Evolutionary conservation across 2,113 vertebrate species (phyloP).

Genomic region (Cettia cetti): DNA sequence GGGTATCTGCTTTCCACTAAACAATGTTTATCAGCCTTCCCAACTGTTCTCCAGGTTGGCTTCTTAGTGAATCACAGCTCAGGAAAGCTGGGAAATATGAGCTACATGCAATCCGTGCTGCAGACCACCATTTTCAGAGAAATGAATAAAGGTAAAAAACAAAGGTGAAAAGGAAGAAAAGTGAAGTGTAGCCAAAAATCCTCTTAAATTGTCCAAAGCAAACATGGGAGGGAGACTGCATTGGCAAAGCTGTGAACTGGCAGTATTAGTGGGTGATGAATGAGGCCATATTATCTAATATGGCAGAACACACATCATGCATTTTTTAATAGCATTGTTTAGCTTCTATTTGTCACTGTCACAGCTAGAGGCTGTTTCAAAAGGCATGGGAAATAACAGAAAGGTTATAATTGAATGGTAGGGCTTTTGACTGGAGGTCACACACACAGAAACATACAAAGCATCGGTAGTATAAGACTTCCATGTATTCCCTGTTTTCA

Average conservation of each 20-base stretch:
- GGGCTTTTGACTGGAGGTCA: neutral
- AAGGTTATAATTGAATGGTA: neutral
- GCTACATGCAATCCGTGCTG: neutral
- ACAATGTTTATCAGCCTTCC: neutral
- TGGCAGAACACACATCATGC: neutral
- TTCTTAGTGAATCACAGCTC: neutral
- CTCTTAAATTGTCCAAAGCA: neutral
- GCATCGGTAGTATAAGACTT: neutral
- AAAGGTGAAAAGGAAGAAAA: neutral
- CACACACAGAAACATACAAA: neutral
- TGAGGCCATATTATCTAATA: neutral
- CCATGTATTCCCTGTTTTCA: neutral
- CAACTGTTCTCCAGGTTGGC: neutral
- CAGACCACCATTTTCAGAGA: neutral
- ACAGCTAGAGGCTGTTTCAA: neutral
- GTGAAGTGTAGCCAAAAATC: neutral
- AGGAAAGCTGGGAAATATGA: neutral
- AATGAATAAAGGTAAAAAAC: neutral
- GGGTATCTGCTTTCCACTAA: neutral
- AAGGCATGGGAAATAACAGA: neutral
- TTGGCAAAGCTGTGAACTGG: neutral
- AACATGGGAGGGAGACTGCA: neutral
- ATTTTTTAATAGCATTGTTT: constrained; percentile 31
- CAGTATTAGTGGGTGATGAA: neutral
- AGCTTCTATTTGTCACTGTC: neutral